A percentile compares a stretch with the other conserved stretches of the same genome.
These are phyloP conservation scores for Tachina lurida DNA, from an alignment of 2,888 invertebrate genomes.

Conservation along the genomic window DNA sequence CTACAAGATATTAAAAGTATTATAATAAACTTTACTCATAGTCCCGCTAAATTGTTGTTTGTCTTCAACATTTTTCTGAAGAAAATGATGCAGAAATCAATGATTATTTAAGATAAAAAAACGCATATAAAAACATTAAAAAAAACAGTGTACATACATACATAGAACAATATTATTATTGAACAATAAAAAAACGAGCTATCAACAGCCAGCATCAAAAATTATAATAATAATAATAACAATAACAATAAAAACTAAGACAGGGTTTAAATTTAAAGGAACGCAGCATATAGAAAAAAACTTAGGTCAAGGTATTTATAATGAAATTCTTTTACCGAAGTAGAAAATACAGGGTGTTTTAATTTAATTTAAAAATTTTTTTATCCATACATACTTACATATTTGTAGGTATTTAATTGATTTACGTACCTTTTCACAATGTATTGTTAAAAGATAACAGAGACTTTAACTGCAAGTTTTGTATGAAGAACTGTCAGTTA, in stretches of 20 bases:
- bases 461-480: no score
- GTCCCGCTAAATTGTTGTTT: conserved; percentile 53
- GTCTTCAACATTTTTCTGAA: conserved; percentile 17
- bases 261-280: conserved; percentile 25
- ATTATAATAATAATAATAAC: conserved; percentile 10
- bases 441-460: no score
- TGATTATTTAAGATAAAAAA: conserved; percentile 3
- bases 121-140: background rate
- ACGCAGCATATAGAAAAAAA: background rate
- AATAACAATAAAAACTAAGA: conserved; percentile 30
- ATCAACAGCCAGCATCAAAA: conserved; percentile 24
- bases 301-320: conserved; percentile 12
- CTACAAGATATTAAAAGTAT: conserved; percentile 32
- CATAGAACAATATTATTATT: conserved; percentile 44
- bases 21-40: conserved; percentile 59
- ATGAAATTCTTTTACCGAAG: background rate
- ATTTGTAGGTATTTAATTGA: background rate
- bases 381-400: background rate
- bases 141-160: background rate
- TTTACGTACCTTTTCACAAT: no score
- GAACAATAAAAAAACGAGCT: conserved; percentile 54
- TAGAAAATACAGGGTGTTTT: conserved; percentile 17
- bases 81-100: conserved; percentile 53
- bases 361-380: background rate
- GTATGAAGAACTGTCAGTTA: no score